phyloP scores from a whole-genome alignment of 2,888 invertebrate genomes.

The Steromphala cineraria region DNA sequence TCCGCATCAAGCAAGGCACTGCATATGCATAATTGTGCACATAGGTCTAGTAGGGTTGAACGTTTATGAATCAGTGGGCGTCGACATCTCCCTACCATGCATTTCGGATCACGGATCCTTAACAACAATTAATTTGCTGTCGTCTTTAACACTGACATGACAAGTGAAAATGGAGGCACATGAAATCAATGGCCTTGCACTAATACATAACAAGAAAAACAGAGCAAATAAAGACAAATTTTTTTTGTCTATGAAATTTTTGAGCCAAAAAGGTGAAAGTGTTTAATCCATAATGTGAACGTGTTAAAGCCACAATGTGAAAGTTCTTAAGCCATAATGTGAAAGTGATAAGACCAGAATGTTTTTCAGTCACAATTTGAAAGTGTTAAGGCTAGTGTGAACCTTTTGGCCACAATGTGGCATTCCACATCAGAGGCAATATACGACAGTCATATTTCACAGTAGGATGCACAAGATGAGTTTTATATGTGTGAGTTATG shows the following conservation, averaged over 20 bases:
- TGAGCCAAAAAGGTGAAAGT: too few relatives aligned
- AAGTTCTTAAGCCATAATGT: too few relatives aligned
- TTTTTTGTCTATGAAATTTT: too few relatives aligned
- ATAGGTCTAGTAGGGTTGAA: constrained; percentile 3
- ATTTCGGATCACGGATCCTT: constrained; percentile 11
- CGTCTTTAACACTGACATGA: neutral
- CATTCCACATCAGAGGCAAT: neutral
- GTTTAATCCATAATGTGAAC: too few relatives aligned
- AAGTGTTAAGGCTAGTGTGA: too few relatives aligned
- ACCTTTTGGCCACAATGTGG: neutral
- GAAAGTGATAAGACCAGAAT: too few relatives aligned
- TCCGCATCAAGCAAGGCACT: constrained; percentile 1
- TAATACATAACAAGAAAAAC: neutral
- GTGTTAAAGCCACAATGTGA: too few relatives aligned
- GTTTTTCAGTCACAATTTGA: too few relatives aligned
- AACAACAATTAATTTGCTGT: constrained; percentile 16
- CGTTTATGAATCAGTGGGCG: constrained; percentile 13
- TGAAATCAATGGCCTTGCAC: neutral
- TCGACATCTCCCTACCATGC: neutral
- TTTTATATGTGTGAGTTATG: constrained; percentile 1
- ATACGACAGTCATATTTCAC: constrained; percentile 4
- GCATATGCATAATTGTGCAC: constrained; percentile 17
- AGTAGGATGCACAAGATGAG: neutral
- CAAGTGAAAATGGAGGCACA: neutral
- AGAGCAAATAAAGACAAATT: neutral